Evolutionary conservation across 2,113 vertebrate genomes (phyloP).

Genomic region (Chaenocephalus aceratus): DNA sequence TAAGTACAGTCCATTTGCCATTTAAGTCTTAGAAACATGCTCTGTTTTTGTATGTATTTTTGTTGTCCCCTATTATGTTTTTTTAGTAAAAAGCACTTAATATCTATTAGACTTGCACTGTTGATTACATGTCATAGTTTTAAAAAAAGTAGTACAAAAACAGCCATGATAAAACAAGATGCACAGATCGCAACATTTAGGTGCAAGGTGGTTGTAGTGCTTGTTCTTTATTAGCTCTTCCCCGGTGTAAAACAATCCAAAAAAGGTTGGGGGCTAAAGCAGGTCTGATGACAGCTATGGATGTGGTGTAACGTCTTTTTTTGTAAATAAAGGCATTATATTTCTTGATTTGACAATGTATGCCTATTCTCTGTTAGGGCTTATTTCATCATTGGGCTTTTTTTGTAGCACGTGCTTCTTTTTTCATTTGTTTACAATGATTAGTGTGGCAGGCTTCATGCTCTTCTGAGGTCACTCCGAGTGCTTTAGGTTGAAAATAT

Average conservation of each 20-base stretch:
- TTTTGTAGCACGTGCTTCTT: no score
- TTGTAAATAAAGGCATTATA: not conserved
- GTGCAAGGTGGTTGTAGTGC: not conserved
- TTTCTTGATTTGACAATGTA: conserved; percentile 5
- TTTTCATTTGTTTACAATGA: no score
- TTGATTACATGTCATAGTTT: conserved; percentile 17
- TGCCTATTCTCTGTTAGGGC: not conserved
- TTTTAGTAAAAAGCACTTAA: not conserved
- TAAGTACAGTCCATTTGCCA: no score
- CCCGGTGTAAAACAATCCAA: not conserved
- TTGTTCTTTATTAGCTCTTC: conserved; percentile 6
- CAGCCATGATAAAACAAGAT: no score
- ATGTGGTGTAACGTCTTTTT: not conserved
- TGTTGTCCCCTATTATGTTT: not conserved
- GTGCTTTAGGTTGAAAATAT: no score
- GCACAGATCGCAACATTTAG: no score
- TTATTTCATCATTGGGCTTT: no score
- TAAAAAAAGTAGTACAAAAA: conserved; percentile 1
- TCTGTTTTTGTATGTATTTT: not conserved
- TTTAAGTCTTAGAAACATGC: conserved; percentile 2
- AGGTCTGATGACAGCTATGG: conserved; percentile 2
- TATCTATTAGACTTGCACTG: not conserved
- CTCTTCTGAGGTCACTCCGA: no score
- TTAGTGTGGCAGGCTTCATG: no score
- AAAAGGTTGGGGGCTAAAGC: conserved; percentile 7